phyloP scores from a whole-genome alignment of 2,113 vertebrate species.

The Microcebus murinus region DNA sequence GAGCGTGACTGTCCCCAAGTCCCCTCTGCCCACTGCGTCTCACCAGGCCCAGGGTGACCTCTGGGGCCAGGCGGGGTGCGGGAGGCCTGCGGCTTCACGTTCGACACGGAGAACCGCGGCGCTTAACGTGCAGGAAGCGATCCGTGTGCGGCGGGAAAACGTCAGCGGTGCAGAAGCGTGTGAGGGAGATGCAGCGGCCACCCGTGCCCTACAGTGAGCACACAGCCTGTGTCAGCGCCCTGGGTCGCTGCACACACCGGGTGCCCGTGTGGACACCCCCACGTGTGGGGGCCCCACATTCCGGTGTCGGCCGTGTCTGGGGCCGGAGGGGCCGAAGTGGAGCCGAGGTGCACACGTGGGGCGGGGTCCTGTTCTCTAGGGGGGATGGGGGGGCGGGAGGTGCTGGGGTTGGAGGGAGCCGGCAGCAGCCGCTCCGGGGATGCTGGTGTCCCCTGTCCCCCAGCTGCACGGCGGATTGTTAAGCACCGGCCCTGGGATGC shows the following conservation, averaged over 20 bases:
- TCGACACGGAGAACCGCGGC: neutral
- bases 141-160: rapidly evolving
- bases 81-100: neutral
- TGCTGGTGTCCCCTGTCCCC: neutral
- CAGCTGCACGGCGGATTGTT: too few species aligned
- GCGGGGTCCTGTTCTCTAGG: neutral
- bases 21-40: neutral
- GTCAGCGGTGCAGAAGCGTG: neutral
- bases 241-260: rapidly evolving
- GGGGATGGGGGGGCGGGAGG: rapidly evolving
- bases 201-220: too few species aligned
- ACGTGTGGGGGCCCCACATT: rapidly evolving
- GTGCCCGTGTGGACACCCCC: rapidly evolving
- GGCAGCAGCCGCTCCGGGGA: rapidly evolving
- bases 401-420: neutral
- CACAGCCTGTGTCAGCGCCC: rapidly evolving
- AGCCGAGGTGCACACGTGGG: rapidly evolving
- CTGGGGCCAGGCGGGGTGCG: neutral
- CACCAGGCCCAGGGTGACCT: neutral
- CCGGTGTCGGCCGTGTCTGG: neutral
- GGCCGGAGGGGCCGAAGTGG: too few species aligned
- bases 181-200: rapidly evolving
- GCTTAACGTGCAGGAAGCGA: neutral
- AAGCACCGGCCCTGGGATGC: neutral
- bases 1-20: rapidly evolving